A percentile compares a stretch with the other conserved stretches of the same genome.
Conservation (phyloP, 2,113 vertebrate species). For the Shinisaurus crocodilurus region DNA sequence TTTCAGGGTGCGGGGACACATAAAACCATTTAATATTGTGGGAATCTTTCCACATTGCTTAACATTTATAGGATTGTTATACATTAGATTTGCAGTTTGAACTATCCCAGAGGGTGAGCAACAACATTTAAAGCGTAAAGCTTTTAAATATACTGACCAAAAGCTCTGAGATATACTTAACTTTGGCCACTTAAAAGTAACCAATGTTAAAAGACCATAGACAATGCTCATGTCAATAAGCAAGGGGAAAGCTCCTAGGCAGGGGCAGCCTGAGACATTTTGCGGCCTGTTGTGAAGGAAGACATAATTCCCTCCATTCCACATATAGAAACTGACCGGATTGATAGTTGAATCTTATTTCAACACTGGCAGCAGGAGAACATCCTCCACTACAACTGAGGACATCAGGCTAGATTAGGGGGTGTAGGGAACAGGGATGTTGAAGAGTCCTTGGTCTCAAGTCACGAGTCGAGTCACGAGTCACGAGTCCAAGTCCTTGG, state of each 20-base stretch:
- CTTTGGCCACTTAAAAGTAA: neutral
- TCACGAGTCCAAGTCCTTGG: too few relatives aligned
- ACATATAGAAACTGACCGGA: neutral
- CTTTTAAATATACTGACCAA: slow-evolving; percentile 7
- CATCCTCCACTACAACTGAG: neutral
- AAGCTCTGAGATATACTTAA: neutral
- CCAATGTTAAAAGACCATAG: neutral
- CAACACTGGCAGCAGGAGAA: neutral
- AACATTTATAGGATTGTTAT: neutral
- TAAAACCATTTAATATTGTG: neutral
- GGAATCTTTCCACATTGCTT: neutral
- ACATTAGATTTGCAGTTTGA: neutral
- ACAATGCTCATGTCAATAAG: neutral
- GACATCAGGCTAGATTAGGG: neutral
- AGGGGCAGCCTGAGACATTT: too few relatives aligned
- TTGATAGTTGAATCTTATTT: neutral
- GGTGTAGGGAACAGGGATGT: too few relatives aligned
- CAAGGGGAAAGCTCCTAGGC: neutral
- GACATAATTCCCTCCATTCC: neutral
- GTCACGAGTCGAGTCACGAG: too few relatives aligned
- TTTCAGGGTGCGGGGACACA: neutral
- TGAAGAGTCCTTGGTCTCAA: too few relatives aligned
- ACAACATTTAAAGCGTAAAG: slow-evolving; percentile 2
- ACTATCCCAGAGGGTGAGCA: neutral
- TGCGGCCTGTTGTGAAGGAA: neutral